Base-by-base conservation (phyloP, 2,113 vertebrate genomes). In the Dolichallabes microphthalmus region DNA sequence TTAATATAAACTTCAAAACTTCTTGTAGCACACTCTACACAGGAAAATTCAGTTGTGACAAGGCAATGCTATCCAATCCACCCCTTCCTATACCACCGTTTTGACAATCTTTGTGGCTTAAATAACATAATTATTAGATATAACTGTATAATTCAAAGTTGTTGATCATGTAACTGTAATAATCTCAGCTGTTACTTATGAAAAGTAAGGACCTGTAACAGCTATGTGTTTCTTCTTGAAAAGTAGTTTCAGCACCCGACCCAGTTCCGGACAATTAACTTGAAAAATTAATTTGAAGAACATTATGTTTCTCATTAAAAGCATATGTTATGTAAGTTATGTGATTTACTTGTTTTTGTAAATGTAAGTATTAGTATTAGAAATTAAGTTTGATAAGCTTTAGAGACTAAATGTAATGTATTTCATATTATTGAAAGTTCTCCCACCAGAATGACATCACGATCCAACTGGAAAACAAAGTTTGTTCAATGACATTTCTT, bases 401-500 rank as follows among this genome's bases (percentile, higher is more conserved):
- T 73, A 86, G 45, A 88, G 77, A 63, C 83, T 86, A 73, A 86
- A 80, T 60, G 80, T 79, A 61, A 68, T 87, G 69, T 85, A 77
- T 74, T 25, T 86, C 57, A 81, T 83, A 45, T 74, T 60, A 80
- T 85, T 39, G 57, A 82, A 14, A 74, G 25, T 11, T 53, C 30
- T 89, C 83, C 83, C 80, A 87, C 85, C 86, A 69, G 27, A 86
- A 53, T 84, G 77, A 69, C 86, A 75, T 90, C 79, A 9, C 57
- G 78, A 82, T 84, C 87, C 89, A 90, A 90, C 77, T 83, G 52
- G 82, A 85, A 88, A 69, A 75, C 35, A 32, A 80, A 86, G 82
- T 57, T 83, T 84, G 78, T 91, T 88, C 89, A 69, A 81, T 86
- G 86, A 87, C 86, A 90, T 93, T 92, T 93, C 82, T 89, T 89